Conservation (phyloP, 2,797 vertebrate genomes). For the Acipenser ruthenus region DNA sequence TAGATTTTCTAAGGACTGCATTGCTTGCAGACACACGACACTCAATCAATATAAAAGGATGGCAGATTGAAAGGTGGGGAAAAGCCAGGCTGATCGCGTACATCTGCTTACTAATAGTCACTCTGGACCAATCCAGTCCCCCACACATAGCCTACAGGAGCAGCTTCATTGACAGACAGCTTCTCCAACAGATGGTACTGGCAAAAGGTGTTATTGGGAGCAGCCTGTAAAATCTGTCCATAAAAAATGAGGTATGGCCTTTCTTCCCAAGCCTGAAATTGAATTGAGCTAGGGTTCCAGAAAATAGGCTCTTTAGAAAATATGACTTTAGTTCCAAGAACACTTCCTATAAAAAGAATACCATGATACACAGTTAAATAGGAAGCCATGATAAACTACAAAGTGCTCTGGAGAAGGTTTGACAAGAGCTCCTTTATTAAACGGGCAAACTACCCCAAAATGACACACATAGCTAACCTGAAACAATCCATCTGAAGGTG, state of each 20-base stretch:
- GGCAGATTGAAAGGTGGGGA: conserved; percentile 55
- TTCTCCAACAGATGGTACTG: conserved; percentile 53
- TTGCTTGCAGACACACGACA: conserved; percentile 41
- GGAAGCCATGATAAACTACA: too few relatives aligned
- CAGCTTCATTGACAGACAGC: conserved; percentile 39
- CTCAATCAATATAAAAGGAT: conserved; percentile 58
- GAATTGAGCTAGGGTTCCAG: conserved; percentile 34
- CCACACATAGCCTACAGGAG: conserved; percentile 46
- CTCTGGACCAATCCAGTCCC: conserved; percentile 34
- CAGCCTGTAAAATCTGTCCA: conserved; percentile 57
- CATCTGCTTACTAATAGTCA: conserved; percentile 58
- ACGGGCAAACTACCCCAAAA: too few relatives aligned
- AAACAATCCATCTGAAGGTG: too few relatives aligned
- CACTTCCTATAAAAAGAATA: neutral
- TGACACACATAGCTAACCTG: too few relatives aligned
- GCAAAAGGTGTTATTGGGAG: conserved; percentile 54
- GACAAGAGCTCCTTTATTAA: too few relatives aligned
- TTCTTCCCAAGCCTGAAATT: conserved; percentile 31
- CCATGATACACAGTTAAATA: too few relatives aligned
- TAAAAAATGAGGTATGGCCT: conserved; percentile 52
- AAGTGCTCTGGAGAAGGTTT: too few relatives aligned
- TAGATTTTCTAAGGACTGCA: conserved; percentile 42
- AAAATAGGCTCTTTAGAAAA: conserved; percentile 10
- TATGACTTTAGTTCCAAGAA: neutral
- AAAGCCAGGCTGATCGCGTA: conserved; percentile 37